Evolutionary conservation across 2,888 invertebrate genomes (phyloP), one percentile per base, ranked within the genome.

Genomic region (Drosophila sordidula): DNA sequence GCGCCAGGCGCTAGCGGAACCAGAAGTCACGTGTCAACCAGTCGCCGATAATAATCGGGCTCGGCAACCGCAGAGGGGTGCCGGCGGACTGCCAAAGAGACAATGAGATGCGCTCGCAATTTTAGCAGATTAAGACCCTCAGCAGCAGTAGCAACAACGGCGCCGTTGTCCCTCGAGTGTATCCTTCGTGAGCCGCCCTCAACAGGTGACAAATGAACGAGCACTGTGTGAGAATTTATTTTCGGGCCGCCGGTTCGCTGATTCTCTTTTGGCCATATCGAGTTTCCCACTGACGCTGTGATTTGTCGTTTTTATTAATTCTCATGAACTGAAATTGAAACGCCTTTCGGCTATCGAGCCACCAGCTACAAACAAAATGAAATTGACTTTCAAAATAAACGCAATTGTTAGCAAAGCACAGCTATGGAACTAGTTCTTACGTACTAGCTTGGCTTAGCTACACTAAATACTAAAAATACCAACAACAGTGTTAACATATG

Each of bases 211-310:
- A 58, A 58, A 14, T 58, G 54, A 50, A 41, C 56, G 56, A 69
- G 65, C 67, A 66, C 69, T 80, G 85, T 89, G 87, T 88, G 90
- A 82, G 90, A 88, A 89, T 66, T 77, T 63, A 67, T 66, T 71
- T 25, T 25, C 12, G 26, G 22, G 70, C 68, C 64, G 32, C 44
- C 76, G 58, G 63, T 68, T 78, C 55, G 26, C 65, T 54, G 56
- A 49, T 70, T 68, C 52, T 59, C 11, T 45, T 67, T 70, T 71
- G 61, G 62, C 41, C 78, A 75, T 89, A 90, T 90, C 82, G 42
- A 58, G 69, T 90, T 90, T 63, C 89, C 51, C 47, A 51, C 76
- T 85, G 73, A 49, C 75, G 80, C 87, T 89, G 90, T 89, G 90
- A 90, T 90, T 87, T 78, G 57, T 73, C 73, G 70, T 65, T 76